Evolutionary conservation across 2,797 vertebrate species (phyloP), one percentile per base, ranked within the genome.

Genomic region (Urocyon cinereoargenteus): DNA sequence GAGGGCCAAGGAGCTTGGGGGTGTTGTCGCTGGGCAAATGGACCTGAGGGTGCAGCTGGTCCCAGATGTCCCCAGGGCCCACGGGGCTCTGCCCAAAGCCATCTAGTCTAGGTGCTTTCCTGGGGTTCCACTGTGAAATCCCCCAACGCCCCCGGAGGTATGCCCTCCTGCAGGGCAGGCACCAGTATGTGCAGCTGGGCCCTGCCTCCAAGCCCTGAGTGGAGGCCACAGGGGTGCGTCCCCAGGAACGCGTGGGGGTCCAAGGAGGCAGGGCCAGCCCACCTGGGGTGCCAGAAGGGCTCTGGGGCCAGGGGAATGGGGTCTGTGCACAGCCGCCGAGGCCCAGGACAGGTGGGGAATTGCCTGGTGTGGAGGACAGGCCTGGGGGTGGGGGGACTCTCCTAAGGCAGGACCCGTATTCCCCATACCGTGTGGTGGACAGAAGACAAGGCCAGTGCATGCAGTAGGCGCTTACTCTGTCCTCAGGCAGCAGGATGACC

Each of bases 241-340:
- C 18, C 22, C 59, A 19, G 92, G 49, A 55, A 16, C 40, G 3
- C 8, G 6, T 12, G 2, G 24, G 3, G 31, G 51, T 24, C 59
- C 22, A 51, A 40, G 59, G 61, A 21, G 16, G 18, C 45, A 36
- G 75, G 51, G 36, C 51, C 36, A 40, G 24, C 53, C n/a, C 53
- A 9, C 21, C n/a, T 26, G 21, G 21, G 78, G 24, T 53, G 45
- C 14, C 18, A 9, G 24, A 51, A 45, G 55, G n/a, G 18, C 24
- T 51, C 22, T 12, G 1, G 1, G 70, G 70, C 24, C 45, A 66
- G 34, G 9, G 16, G 0, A 1, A 9, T 0, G 1, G 77, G 4
- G 2, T 6, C 57, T 1, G 4, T 28, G 68, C 19, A 9, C 36
- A 36, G 79, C 1, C 0, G 36, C 59, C 1, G 49, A 53, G 19